These are phyloP conservation scores for Mystacornis crossleyi DNA, from an alignment of 2,113 vertebrate genomes.

Conservation along the genomic window DNA sequence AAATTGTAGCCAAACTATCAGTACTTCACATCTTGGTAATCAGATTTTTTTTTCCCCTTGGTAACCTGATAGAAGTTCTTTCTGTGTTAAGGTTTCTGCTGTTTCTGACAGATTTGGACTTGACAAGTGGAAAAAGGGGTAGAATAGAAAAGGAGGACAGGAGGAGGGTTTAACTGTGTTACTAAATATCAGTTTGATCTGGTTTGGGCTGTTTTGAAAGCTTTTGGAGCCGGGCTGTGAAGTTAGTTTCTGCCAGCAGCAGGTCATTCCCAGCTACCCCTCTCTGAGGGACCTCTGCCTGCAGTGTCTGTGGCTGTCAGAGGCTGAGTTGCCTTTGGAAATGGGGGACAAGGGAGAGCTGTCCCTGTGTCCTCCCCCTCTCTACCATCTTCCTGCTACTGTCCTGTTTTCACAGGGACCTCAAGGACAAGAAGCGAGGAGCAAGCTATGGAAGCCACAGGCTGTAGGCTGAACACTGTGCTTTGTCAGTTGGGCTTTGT, in stretches of 20 bases:
- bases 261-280: not conserved
- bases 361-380: not conserved
- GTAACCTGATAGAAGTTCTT: not conserved
- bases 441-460: not conserved
- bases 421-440: not conserved
- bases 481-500: not conserved
- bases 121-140: not conserved
- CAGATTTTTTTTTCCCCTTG: not conserved
- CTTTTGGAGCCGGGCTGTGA: not conserved
- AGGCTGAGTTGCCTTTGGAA: not conserved
- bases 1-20: not conserved
- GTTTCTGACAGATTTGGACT: not conserved
- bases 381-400: not conserved
- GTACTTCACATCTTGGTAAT: not conserved
- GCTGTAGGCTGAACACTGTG: not conserved
- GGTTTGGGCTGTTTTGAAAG: not conserved
- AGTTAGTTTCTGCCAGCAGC: not conserved
- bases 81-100: not conserved
- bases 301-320: not conserved
- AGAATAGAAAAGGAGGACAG: not conserved
- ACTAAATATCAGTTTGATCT: not conserved
- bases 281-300: not conserved
- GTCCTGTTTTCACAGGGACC: not conserved
- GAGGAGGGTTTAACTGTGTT: not conserved
- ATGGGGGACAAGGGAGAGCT: no score